Conservation (phyloP, 2,797 vertebrate genomes). For the Psittacula echo region DNA sequence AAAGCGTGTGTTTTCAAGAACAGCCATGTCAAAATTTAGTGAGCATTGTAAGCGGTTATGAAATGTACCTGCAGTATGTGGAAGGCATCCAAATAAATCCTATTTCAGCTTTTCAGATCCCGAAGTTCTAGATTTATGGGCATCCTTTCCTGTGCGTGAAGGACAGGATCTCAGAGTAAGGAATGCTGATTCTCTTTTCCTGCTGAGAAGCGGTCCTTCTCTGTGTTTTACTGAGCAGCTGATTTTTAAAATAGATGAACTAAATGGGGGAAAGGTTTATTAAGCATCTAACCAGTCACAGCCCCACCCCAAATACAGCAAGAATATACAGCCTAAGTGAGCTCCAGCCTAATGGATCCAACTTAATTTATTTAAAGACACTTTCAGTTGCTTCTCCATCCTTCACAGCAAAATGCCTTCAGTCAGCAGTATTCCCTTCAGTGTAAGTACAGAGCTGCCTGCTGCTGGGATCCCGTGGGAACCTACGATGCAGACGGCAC, state of each 20-base stretch:
- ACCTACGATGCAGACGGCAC: neutral
- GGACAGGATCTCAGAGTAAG: conserved; percentile 38
- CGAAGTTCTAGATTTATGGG: conserved; percentile 51
- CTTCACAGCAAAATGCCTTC: conserved; percentile 23
- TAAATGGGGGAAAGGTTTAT: conserved; percentile 30
- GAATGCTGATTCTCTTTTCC: conserved; percentile 47
- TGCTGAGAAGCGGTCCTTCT: conserved; percentile 36
- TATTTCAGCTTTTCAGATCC: conserved; percentile 50
- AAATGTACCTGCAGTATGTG: conserved; percentile 55
- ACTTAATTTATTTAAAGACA: conserved; percentile 3
- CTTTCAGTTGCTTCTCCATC: neutral
- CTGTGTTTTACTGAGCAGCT: conserved; percentile 17
- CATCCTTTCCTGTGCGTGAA: conserved; percentile 35
- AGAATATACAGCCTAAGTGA: neutral
- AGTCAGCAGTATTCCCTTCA: conserved; percentile 38
- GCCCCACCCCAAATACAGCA: neutral
- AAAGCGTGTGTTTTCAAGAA: conserved; percentile 36
- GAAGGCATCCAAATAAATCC: conserved; percentile 67
- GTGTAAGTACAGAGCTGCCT: neutral
- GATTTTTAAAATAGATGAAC: conserved; percentile 32
- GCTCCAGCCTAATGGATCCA: conserved; percentile 20
- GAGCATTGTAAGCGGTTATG: conserved; percentile 49
- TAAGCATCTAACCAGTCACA: neutral
- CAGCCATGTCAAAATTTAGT: conserved; percentile 36
- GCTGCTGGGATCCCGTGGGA: neutral